These are phyloP conservation scores for Xanthia togata DNA, from an alignment of 2,888 invertebrate species.

Conservation along the genomic window DNA sequence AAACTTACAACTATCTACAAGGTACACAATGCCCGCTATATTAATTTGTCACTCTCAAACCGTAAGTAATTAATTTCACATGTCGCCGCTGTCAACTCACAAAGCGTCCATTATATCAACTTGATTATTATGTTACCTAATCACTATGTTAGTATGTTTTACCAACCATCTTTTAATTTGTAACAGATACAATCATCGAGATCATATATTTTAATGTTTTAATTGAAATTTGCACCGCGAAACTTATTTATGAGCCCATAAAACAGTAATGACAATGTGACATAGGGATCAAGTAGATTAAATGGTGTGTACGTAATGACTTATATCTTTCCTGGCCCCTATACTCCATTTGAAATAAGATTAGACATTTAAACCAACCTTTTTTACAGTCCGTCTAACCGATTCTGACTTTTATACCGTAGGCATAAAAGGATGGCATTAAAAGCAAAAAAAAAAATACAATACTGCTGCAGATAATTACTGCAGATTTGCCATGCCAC, in stretches of 20 bases:
- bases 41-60: conserved; percentile 47
- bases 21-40: conserved; percentile 9
- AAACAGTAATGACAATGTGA: neutral
- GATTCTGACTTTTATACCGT: no score
- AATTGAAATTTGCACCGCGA: conserved; percentile 14
- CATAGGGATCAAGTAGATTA: neutral
- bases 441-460: no score
- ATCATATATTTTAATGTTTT: conserved; percentile 2
- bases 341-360: no score
- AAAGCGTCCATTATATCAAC: conserved; percentile 55
- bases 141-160: conserved; percentile 33
- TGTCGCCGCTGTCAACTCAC: conserved; percentile 52
- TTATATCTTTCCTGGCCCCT: neutral
- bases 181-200: conserved; percentile 5
- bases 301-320: neutral
- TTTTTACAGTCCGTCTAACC: no score
- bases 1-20: neutral
- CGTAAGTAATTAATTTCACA: conserved; percentile 58
- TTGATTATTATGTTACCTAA: conserved; percentile 52
- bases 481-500: no score
- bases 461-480: no score
- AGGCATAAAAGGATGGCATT: no score
- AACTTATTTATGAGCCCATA: neutral
- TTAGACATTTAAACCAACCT: no score
- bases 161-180: conserved; percentile 16